Evolutionary conservation across 2,797 vertebrate species (phyloP).

Genomic region (Enteromius paludinosus): DNA sequence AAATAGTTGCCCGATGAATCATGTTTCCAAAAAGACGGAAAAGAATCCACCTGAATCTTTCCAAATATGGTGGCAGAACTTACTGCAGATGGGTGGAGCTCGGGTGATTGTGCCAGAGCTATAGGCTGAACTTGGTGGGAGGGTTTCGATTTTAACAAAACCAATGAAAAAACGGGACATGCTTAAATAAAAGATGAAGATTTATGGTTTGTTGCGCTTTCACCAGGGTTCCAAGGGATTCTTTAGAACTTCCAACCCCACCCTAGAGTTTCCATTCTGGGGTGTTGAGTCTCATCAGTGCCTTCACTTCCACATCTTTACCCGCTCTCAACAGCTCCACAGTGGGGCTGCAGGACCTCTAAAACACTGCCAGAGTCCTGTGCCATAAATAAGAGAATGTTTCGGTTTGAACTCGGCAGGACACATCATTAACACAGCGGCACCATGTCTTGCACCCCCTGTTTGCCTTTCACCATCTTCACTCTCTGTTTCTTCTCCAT

Average conservation of each 20-base stretch:
- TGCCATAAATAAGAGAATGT: slow-evolving; percentile 69
- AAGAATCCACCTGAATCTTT: background rate
- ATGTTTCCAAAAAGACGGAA: slow-evolving; percentile 6
- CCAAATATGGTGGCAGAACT: slow-evolving; percentile 9
- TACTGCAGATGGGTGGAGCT: background rate
- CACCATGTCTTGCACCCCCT: slow-evolving; percentile 56
- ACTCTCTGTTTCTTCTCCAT: background rate
- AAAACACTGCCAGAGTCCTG: slow-evolving; percentile 69
- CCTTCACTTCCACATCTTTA: slow-evolving; percentile 20
- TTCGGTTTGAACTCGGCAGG: slow-evolving; percentile 72
- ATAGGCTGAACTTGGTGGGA: background rate
- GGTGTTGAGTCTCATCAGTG: slow-evolving; percentile 55
- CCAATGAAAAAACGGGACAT: background rate
- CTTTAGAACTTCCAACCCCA: slow-evolving; percentile 54
- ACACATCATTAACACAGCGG: slow-evolving; percentile 66
- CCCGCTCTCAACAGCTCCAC: slow-evolving; percentile 54
- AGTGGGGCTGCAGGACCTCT: slow-evolving; percentile 62
- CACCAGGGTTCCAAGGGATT: slow-evolving; percentile 43
- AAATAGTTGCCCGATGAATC: slow-evolving; percentile 17
- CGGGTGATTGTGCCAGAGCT: background rate
- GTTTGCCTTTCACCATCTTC: slow-evolving; percentile 27
- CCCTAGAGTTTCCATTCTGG: slow-evolving; percentile 5
- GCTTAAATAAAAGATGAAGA: slow-evolving; percentile 8
- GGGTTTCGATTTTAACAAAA: background rate
- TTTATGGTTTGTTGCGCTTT: slow-evolving; percentile 52